A percentile compares a stretch with the other conserved stretches of the same genome.
phyloP scores from a whole-genome alignment of 2,797 vertebrate genomes.

The Scarus forsteni region DNA sequence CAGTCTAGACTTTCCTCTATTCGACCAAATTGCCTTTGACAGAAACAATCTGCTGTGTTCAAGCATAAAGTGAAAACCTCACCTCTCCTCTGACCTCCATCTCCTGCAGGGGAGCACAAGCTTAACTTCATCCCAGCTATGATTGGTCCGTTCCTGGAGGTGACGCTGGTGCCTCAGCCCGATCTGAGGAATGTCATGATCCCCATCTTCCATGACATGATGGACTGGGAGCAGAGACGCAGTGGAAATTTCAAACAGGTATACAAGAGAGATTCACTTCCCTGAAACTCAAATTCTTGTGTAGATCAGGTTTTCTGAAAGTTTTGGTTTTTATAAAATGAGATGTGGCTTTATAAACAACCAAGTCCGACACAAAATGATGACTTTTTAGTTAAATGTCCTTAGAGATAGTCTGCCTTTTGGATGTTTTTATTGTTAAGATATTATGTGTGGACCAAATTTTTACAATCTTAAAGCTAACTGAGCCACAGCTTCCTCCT shows the following conservation, averaged over 20 bases:
- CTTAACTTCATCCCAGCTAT: constrained; percentile 97
- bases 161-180: constrained; percentile 96
- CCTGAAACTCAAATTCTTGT: not conserved
- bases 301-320: not conserved
- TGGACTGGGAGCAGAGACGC: constrained; percentile 98
- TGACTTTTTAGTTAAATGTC: no score
- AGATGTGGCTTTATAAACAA: no score
- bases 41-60: constrained; percentile 8
- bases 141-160: constrained; percentile 98
- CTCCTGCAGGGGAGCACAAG: constrained; percentile 93
- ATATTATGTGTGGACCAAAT: no score
- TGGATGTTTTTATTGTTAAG: no score
- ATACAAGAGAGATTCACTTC: not conserved
- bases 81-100: constrained; percentile 18
- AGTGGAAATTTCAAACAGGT: constrained; percentile 99
- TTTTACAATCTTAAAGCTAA: no score
- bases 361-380: no score
- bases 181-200: constrained; percentile 99
- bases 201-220: constrained; percentile 99
- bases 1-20: not conserved
- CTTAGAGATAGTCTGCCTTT: no score
- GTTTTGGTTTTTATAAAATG: not conserved
- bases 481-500: no score
- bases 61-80: constrained; percentile 10
- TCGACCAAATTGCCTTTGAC: constrained; percentile 26